Evolutionary conservation across 1,140 invertebrate species (phyloP), one percentile per base, ranked within the genome.

Genomic region (Penaeus vannamei): DNA sequence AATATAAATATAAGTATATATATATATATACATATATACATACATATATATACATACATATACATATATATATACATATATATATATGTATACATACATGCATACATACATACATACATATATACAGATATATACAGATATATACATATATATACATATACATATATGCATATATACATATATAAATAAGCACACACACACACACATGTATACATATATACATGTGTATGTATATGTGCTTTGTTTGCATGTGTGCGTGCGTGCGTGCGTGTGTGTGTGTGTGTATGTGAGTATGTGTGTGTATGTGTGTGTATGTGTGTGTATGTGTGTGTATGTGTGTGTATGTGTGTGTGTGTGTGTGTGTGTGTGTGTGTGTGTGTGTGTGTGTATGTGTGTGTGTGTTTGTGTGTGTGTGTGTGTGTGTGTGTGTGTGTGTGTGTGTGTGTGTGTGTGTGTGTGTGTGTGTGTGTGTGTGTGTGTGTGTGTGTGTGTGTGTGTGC

Each of bases 91-190:
- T 69, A 69, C 29, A 69, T 69, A 69, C 3, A 69, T 69, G 29
- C 3, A 69, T 69, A 69, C 29, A 69, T 69, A 69, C 29, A 69
- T 69, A 69, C 29, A 69, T 69, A 69, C 29, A n/a, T 69, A 69
- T 69, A 69, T 69, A 7, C 5, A 69, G 23, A 69, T 69, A 69
- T 69, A 26, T 19, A 19, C 29, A 26, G 23, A 19, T 69, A 69
- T 69, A 69, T 69, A 7, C 29, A 69, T 7, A 19, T 69, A 7
- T 69, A 69, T 19, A 19, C 29, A 69, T 69, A 69, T 69, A 69
- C 29, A 69, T 69, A 69, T 69, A 69, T 69, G 29, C 29, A 19
- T 69, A 69, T 69, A 69, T 69, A 69, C 29, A 69, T 69, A 69
- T 69, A 69, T 69, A 69, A n/a, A 69, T 69, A 69, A n/a, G 29